phyloP scores from a whole-genome alignment of 2,888 invertebrate species.

The Himalopsyche japonica region DNA sequence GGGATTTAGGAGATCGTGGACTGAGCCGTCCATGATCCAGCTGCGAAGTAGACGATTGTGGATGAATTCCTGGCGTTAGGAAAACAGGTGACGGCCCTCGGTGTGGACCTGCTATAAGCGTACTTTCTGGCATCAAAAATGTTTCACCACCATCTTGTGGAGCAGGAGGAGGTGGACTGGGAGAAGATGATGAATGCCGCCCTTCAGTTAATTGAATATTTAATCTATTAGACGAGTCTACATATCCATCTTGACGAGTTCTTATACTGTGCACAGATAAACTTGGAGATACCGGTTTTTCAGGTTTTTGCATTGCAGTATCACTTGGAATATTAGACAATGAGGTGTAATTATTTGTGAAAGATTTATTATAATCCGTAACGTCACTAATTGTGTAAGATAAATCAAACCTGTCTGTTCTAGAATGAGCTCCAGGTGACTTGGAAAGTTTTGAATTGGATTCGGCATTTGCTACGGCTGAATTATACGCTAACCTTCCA shows the following conservation, averaged over 20 bases:
- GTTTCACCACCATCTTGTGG: slow-evolving; percentile 67
- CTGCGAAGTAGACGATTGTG: slow-evolving; percentile 46
- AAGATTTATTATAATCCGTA: slow-evolving; percentile 33
- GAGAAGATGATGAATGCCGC: slow-evolving; percentile 52
- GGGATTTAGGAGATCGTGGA: slow-evolving; percentile 74
- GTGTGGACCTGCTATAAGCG: slow-evolving; percentile 43
- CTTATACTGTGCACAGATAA: slow-evolving; percentile 67
- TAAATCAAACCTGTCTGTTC: slow-evolving; percentile 61
- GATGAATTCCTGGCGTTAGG: slow-evolving; percentile 49
- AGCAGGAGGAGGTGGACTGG: slow-evolving; percentile 82
- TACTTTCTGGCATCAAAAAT: slow-evolving; percentile 52
- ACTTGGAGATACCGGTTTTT: slow-evolving; percentile 65
- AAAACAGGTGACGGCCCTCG: slow-evolving; percentile 51
- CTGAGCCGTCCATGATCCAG: slow-evolving; percentile 63
- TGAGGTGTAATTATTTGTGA: slow-evolving; percentile 47
- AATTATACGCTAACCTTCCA: slow-evolving; percentile 67
- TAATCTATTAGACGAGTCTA: slow-evolving; percentile 54
- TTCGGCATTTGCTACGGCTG: slow-evolving; percentile 68
- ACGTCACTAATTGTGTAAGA: slow-evolving; percentile 55
- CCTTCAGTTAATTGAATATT: slow-evolving; percentile 59
- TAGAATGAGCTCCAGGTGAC: slow-evolving; percentile 59
- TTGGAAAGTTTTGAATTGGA: slow-evolving; percentile 56
- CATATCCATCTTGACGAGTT: slow-evolving; percentile 66
- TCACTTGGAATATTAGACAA: slow-evolving; percentile 59
- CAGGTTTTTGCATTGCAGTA: slow-evolving; percentile 53